Conservation (phyloP, 2,888 invertebrate genomes). For the Anoplius nigerrimus region DNA sequence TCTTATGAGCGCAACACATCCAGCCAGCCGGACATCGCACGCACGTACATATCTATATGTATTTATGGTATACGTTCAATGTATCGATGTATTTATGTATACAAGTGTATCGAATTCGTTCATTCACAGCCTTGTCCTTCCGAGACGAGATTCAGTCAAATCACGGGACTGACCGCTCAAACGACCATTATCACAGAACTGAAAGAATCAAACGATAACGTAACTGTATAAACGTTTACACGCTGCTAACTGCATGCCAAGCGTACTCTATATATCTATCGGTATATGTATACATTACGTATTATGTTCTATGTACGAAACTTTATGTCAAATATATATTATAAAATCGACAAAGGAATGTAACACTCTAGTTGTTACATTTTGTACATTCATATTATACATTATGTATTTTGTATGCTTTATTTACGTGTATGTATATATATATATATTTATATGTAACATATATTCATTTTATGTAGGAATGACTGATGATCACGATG, state of each 20-base stretch:
- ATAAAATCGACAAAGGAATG: conserved; percentile 28
- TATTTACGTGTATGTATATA: conserved; percentile 15
- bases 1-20: conserved; percentile 58
- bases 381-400: no score
- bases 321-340: conserved; percentile 42
- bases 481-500: conserved; percentile 13
- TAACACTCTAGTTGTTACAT: conserved; percentile 2
- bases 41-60: conserved; percentile 40
- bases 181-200: conserved; percentile 9
- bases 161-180: conserved; percentile 1
- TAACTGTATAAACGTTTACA: conserved; percentile 48
- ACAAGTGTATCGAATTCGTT: conserved; percentile 25
- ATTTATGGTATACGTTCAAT: conserved; percentile 20
- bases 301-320: conserved; percentile 44
- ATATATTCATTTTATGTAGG: conserved; percentile 20
- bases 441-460: conserved; percentile 46
- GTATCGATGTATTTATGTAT: conserved; percentile 30
- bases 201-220: conserved; percentile 12
- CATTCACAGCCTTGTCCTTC: background rate
- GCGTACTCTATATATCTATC: conserved; percentile 55
- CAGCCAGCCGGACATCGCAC: conserved; percentile 65
- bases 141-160: conserved; percentile 2
- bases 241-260: conserved; percentile 73
- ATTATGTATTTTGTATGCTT: no score
- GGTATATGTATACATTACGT: conserved; percentile 2